Conservation (phyloP, 2,888 invertebrate species). For the Lasius platythorax region DNA sequence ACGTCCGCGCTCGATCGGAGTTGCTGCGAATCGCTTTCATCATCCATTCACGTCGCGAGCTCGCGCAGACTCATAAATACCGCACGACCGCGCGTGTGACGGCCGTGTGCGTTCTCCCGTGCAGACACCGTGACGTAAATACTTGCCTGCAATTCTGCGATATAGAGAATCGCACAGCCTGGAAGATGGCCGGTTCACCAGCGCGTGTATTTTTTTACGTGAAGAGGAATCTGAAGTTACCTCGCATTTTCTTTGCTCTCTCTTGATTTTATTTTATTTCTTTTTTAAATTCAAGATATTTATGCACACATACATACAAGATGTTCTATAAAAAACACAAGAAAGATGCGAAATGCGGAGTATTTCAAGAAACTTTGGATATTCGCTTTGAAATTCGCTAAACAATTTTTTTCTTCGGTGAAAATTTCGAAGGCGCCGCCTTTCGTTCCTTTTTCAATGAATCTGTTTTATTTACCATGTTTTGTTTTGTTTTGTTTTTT, state of each 20-base stretch:
- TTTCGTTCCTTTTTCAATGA: not conserved
- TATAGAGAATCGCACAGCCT: not conserved
- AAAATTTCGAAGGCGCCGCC: not conserved
- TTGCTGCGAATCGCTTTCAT: conserved; percentile 60
- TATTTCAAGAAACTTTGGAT: not conserved
- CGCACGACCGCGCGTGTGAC: conserved; percentile 38
- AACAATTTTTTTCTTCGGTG: not conserved
- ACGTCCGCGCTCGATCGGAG: conserved; percentile 28
- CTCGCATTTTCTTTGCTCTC: not conserved
- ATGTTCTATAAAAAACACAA: not conserved
- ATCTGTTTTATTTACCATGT: not conserved
- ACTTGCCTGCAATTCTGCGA: conserved; percentile 20
- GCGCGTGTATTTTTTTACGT: not conserved
- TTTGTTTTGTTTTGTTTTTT: not conserved
- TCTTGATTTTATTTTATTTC: not conserved
- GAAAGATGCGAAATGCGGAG: not conserved
- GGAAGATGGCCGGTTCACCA: conserved; percentile 20
- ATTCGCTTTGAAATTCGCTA: not conserved
- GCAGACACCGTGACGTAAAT: conserved; percentile 28
- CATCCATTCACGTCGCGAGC: conserved; percentile 59
- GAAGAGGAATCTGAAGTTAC: not conserved
- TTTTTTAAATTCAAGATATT: not conserved
- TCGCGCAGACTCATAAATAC: conserved; percentile 52
- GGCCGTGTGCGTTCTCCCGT: conserved; percentile 28
- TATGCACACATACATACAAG: not conserved